These are phyloP conservation scores for Geotrypetes seraphini DNA, from an alignment of 2,797 vertebrate species.

Conservation along the genomic window DNA sequence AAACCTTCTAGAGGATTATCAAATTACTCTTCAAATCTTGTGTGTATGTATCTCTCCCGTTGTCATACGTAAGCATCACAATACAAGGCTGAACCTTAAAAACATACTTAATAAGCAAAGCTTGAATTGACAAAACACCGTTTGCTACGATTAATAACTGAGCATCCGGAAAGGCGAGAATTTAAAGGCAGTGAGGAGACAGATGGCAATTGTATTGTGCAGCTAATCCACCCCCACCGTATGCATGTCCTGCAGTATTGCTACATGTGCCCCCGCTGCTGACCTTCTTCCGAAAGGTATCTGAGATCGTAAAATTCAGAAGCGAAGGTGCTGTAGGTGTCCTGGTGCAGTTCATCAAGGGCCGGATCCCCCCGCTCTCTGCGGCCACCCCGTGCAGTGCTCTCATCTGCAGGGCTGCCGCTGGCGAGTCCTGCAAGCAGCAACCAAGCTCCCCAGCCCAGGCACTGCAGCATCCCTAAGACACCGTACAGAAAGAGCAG, in stretches of 20 bases:
- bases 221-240: not conserved
- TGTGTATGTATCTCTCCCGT: no score
- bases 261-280: slow-evolving; percentile 11
- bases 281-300: slow-evolving; percentile 86
- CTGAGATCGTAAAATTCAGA: slow-evolving; percentile 87
- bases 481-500: not conserved
- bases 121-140: no score
- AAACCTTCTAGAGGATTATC: no score
- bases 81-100: no score
- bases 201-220: no score
- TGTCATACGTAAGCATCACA: no score
- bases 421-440: slow-evolving; percentile 24
- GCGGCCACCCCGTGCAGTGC: slow-evolving; percentile 60
- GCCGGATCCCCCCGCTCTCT: slow-evolving; percentile 69
- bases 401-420: slow-evolving; percentile 77
- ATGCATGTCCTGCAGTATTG: not conserved
- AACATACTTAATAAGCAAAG: no score
- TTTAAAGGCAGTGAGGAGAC: no score
- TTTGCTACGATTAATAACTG: no score
- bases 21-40: no score
- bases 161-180: no score
- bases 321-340: slow-evolving; percentile 88
- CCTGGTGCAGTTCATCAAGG: slow-evolving; percentile 76
- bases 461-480: slow-evolving; percentile 4
- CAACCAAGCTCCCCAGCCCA: slow-evolving; percentile 7